Base-by-base conservation (phyloP, 2,797 vertebrate genomes). In the Tokudaia muenninki region DNA sequence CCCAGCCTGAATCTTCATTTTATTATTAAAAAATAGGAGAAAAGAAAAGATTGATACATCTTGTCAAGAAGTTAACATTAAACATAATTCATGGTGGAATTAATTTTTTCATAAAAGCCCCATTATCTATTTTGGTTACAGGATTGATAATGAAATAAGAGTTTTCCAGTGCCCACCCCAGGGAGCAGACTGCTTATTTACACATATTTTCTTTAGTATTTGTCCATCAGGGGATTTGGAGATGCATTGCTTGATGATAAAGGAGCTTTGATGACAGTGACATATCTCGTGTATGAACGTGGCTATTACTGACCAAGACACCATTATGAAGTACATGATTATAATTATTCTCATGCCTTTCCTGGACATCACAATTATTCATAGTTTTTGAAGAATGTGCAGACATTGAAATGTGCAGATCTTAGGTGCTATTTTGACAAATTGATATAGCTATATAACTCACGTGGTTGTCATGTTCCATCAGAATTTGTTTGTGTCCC, bases 71-170 rank as follows among this genome's bases (percentile, higher is more conserved):
- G 29, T 61, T 79, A 78, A 57, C 57, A 7, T 87, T 83, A 59
- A 79, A 10, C 34, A 91, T 24, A 89, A 67, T 72, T 78, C 87
- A 8, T n/a, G 87, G 82, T 10, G 37, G 13, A 91, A 57, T 34
- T 74, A 65, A 2, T 8, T 87, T 57, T 74, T 34, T 50, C n/a
- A 13, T 44, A 93, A 84, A 83, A 92, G 6, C 74, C 41, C 50
- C 61, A 88, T 3, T 22, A 61, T 94, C 47, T 80, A 63, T 91
- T 91, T 94, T 67, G 74, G 52, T 83, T 75, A 90, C 63, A 84
- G 29, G 17, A 29, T 47, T 7, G 72, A 44, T 83, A 75, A 75
- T 80, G 26, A 59, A 92, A 41, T 24, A n/a, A 57, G 7, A 87
- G n/a, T 44, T 93, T 75, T 89, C 88, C 37, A 26, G 52, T 90